phyloP scores from a whole-genome alignment of 1,140 invertebrate genomes.

The Diuraphis noxia region DNA sequence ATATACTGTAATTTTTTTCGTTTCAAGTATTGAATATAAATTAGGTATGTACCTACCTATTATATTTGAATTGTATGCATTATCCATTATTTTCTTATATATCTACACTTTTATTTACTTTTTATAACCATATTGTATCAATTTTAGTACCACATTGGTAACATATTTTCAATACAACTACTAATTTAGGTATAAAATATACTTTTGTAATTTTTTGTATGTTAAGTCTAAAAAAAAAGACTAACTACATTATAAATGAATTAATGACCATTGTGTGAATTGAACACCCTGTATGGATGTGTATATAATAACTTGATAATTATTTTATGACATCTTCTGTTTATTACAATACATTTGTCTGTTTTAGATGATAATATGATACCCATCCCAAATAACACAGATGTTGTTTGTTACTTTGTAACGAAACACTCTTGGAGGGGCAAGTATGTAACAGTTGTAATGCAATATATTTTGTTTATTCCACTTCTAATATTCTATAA shows the following conservation, averaged over 20 bases:
- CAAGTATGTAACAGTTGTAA: slow-evolving; percentile 70
- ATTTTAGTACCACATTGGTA: not conserved
- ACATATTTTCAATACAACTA: not conserved
- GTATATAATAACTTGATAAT: not conserved
- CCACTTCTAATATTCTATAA: slow-evolving; percentile 50
- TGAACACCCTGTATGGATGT: not conserved
- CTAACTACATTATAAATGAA: not conserved
- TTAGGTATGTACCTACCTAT: too few species aligned
- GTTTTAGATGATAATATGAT: slow-evolving; percentile 70
- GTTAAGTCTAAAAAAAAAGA: not conserved
- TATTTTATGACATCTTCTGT: slow-evolving; percentile 20
- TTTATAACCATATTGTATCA: not conserved
- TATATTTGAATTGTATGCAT: too few species aligned
- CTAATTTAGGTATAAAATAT: not conserved
- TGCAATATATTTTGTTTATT: slow-evolving; percentile 51
- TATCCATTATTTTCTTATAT: not conserved
- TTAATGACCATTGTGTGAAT: not conserved
- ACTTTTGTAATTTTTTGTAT: not conserved
- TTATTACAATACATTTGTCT: slow-evolving; percentile 25
- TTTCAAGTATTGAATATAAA: too few species aligned
- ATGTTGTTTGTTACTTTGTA: slow-evolving; percentile 91
- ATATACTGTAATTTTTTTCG: not conserved
- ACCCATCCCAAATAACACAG: slow-evolving; percentile 84
- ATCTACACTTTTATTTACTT: not conserved
- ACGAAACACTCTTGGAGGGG: slow-evolving; percentile 97